Percentiles rank a stretch among this genome's conserved stretches.
Evolutionary conservation across 1,140 invertebrate genomes (phyloP).

Genomic region (Sesamia nonagrioides): DNA sequence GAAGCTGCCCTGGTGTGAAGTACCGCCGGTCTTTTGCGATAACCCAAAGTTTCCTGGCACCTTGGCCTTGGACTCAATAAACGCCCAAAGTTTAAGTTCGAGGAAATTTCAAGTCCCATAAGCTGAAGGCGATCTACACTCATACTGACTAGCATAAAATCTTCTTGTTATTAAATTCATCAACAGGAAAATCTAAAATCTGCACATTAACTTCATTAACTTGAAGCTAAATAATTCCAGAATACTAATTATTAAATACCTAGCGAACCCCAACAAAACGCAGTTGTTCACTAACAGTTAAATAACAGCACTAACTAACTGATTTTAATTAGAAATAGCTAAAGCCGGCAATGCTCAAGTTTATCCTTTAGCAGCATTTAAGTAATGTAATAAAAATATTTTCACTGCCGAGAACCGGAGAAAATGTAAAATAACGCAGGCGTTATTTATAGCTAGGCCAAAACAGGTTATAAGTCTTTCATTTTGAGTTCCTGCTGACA

Average conservation of each 20-base stretch:
- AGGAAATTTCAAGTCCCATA: no score
- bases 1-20: no score
- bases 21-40: no score
- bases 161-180: neutral
- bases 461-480: no score
- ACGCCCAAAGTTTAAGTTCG: no score
- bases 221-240: neutral
- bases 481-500: no score
- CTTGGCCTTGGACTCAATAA: no score
- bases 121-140: no score
- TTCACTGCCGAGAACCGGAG: neutral
- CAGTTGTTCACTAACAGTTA: neutral
- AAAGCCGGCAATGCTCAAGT: neutral
- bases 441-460: neutral
- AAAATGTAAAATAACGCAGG: neutral
- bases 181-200: neutral
- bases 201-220: neutral
- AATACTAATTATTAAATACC: neutral
- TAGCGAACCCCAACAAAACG: neutral
- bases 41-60: no score
- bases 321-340: constrained; percentile 4
- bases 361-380: neutral
- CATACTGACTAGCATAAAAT: no score
- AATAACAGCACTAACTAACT: neutral
- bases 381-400: constrained; percentile 14